Conservation (phyloP, 2,888 invertebrate species). For the Carpatolechia fugitivella region DNA sequence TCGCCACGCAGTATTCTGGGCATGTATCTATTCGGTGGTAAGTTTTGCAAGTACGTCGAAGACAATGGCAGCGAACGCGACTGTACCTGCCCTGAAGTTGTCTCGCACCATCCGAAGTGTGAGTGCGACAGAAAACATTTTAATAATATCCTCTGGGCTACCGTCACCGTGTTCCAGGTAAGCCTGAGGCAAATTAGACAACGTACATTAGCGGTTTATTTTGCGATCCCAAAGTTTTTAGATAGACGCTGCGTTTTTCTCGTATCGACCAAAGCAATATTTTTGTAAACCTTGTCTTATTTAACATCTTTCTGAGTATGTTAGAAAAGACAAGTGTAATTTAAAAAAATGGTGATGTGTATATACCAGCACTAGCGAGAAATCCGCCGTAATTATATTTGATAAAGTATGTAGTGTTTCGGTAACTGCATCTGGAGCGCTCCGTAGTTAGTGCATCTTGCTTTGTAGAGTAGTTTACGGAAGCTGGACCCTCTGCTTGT, state of each 20-base stretch:
- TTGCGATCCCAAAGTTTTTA: conserved; percentile 68
- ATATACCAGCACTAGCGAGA: conserved; percentile 55
- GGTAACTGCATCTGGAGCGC: conserved; percentile 54
- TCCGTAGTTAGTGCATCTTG: conserved; percentile 74
- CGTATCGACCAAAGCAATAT: conserved; percentile 61
- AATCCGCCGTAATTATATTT: conserved; percentile 49
- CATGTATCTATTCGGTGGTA: conserved; percentile 99
- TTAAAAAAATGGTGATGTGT: conserved; percentile 13
- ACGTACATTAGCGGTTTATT: conserved; percentile 68
- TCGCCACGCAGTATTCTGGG: conserved; percentile 94
- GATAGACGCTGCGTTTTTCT: conserved; percentile 64
- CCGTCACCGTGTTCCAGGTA: conserved; percentile 98
- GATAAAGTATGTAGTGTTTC: conserved; percentile 26
- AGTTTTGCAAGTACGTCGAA: conserved; percentile 98
- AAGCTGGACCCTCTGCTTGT: conserved; percentile 82
- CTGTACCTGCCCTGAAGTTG: conserved; percentile 96
- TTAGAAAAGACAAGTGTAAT: conserved; percentile 41
- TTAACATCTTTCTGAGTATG: conserved; percentile 38
- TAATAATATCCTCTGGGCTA: conserved; percentile 98
- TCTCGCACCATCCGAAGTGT: conserved; percentile 92
- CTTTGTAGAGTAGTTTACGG: conserved; percentile 49
- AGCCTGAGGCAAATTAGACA: conserved; percentile 72
- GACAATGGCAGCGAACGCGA: conserved; percentile 89
- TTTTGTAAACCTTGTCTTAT: conserved; percentile 37
- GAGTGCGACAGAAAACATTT: conserved; percentile 99